Percentiles rank a stretch among this genome's conserved stretches.
These are phyloP conservation scores for Cenopis cana DNA, from an alignment of 2,888 invertebrate genomes.

Conservation along the genomic window DNA sequence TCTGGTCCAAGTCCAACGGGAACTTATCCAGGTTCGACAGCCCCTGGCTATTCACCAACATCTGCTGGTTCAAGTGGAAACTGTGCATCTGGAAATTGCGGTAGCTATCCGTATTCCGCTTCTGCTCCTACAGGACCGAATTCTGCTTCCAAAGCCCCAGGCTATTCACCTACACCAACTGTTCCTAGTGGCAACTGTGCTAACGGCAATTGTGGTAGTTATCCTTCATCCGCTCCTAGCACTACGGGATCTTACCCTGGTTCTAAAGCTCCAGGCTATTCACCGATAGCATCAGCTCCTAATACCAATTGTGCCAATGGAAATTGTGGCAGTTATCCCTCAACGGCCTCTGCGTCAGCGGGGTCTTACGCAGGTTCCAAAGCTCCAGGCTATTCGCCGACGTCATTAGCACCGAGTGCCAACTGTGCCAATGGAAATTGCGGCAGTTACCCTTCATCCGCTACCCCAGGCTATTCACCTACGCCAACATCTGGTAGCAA, in stretches of 20 bases:
- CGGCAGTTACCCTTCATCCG: constrained; percentile 26
- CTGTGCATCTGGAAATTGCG: constrained; percentile 29
- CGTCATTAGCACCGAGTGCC: background rate
- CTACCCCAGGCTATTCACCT: constrained; percentile 44
- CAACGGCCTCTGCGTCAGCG: constrained; percentile 2
- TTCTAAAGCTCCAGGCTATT: constrained; percentile 11
- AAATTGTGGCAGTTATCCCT: constrained; percentile 30
- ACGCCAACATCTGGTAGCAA: constrained; percentile 21
- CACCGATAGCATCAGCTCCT: constrained; percentile 36
- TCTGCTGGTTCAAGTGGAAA: constrained; percentile 28
- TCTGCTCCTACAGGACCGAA: constrained; percentile 12
- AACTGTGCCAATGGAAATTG: constrained; percentile 38
- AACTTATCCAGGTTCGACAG: constrained; percentile 10
- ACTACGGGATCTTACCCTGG: constrained; percentile 11
- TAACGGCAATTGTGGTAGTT: constrained; percentile 42
- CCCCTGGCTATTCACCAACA: constrained; percentile 44
- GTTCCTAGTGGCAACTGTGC: constrained; percentile 26
- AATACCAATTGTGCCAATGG: constrained; percentile 36
- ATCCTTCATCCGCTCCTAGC: constrained; percentile 21
- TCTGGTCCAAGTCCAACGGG: constrained; percentile 18
- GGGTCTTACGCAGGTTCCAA: constrained; percentile 25
- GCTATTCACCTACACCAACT: constrained; percentile 49
- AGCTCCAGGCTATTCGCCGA: constrained; percentile 13
- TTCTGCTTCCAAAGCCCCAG: constrained; percentile 46
- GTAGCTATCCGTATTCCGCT: constrained; percentile 11